Percentiles rank a stretch among this genome's conserved stretches.
phyloP scores from a whole-genome alignment of 2,888 invertebrate species.

The Pteria penguin region DNA sequence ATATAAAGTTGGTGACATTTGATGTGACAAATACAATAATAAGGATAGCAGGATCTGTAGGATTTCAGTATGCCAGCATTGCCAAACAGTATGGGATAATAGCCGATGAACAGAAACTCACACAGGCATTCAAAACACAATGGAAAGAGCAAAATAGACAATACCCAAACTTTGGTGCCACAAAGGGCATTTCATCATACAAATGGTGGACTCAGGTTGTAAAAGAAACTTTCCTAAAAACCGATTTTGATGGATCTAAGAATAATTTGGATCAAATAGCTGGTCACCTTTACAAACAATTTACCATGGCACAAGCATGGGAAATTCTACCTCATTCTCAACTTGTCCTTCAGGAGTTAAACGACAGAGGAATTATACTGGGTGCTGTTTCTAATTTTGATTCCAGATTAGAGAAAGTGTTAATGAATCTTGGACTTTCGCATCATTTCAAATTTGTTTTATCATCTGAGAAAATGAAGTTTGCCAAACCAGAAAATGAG shows the following conservation, averaged over 20 bases:
- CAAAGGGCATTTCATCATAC: conserved; percentile 86
- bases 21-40: conserved; percentile 93
- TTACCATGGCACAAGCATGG: conserved; percentile 88
- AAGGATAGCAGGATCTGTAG: conserved; percentile 86
- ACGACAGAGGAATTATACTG: conserved; percentile 77
- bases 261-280: conserved; percentile 66
- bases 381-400: conserved; percentile 95
- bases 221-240: conserved; percentile 84
- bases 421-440: conserved; percentile 85
- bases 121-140: conserved; percentile 84
- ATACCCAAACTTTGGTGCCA: conserved; percentile 90
- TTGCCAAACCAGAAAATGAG: conserved; percentile 87
- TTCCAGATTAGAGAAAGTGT: conserved; percentile 86
- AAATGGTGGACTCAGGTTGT: conserved; percentile 91
- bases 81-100: conserved; percentile 86
- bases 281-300: conserved; percentile 82
- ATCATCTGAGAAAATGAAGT: conserved; percentile 87
- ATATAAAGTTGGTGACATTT: conserved; percentile 85
- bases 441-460: conserved; percentile 90
- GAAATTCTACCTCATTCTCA: conserved; percentile 80
- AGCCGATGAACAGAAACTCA: conserved; percentile 82
- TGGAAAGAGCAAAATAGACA: conserved; percentile 85
- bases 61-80: conserved; percentile 87
- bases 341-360: conserved; percentile 53
- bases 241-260: conserved; percentile 56